Conservation (phyloP, 2,888 invertebrate genomes). For the Diloba caeruleocephala region DNA sequence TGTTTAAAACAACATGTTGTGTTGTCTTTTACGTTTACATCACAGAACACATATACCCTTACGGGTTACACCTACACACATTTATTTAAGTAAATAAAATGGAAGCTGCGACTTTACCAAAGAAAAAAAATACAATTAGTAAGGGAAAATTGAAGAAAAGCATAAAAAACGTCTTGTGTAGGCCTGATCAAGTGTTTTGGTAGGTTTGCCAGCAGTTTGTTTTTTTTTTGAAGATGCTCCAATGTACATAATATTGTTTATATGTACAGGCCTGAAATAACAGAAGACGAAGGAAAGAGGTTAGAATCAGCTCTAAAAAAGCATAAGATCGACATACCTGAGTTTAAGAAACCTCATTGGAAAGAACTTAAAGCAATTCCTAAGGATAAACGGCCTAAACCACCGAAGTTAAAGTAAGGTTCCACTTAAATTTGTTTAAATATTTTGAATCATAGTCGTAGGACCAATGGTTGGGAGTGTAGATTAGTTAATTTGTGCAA, state of each 20-base stretch:
- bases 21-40: no score
- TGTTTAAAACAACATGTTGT: no score
- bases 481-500: no score
- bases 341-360: conserved; percentile 78
- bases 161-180: conserved; percentile 80
- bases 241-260: neutral
- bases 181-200: conserved; percentile 80
- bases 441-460: no score
- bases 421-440: neutral
- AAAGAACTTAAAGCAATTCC: conserved; percentile 75
- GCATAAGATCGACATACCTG: conserved; percentile 70
- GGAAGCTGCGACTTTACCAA: conserved; percentile 71
- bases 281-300: conserved; percentile 60
- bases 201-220: conserved; percentile 53
- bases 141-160: conserved; percentile 84
- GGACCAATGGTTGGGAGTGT: no score
- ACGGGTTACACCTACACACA: neutral
- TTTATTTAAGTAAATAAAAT: conserved; percentile 40
- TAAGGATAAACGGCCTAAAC: conserved; percentile 76
- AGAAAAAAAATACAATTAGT: conserved; percentile 70
- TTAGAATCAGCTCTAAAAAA: conserved; percentile 63
- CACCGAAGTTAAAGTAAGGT: conserved; percentile 72
- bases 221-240: no score
- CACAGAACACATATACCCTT: neutral
- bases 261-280: conserved; percentile 72